phyloP scores from a whole-genome alignment of 2,888 invertebrate genomes.

The Laspeyria flexula region DNA sequence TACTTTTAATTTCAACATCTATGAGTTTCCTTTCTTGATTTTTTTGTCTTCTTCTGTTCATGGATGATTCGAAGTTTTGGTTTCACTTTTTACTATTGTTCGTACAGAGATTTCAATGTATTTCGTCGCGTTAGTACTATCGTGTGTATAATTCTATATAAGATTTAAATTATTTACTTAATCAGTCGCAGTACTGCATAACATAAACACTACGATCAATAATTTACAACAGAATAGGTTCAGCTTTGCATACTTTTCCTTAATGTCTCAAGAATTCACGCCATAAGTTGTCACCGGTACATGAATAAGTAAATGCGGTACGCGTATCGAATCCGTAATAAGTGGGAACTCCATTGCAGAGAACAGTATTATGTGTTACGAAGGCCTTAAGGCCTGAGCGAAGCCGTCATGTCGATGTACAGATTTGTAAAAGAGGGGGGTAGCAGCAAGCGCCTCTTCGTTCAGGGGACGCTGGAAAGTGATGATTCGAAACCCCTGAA shows the following conservation, averaged over 20 bases:
- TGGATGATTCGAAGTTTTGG: not conserved
- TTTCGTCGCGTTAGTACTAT: no score
- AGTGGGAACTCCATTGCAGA: conserved; percentile 59
- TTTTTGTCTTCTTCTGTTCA: conserved; percentile 8
- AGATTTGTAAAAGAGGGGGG: conserved; percentile 91
- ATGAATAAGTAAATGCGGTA: conserved; percentile 43
- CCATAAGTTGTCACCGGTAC: conserved; percentile 53
- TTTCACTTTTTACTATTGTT: not conserved
- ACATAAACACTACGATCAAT: conserved; percentile 13
- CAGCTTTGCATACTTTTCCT: conserved; percentile 39
- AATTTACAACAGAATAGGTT: conserved; percentile 34
- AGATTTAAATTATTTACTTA: no score
- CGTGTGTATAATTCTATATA: no score
- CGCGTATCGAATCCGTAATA: conserved; percentile 78
- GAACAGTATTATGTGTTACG: conserved; percentile 69
- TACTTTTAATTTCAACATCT: conserved; percentile 56
- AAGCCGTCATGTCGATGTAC: conserved; percentile 89
- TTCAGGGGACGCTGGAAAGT: conserved; percentile 90
- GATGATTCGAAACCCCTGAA: conserved; percentile 85
- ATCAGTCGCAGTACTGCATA: conserved; percentile 7
- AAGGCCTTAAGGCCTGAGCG: conserved; percentile 66
- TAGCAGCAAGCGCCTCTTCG: conserved; percentile 89
- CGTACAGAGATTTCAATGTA: not conserved
- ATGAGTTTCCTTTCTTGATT: conserved; percentile 56
- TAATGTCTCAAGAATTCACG: conserved; percentile 43